Evolutionary conservation across 2,113 vertebrate genomes (phyloP).

Genomic region (Eretmochelys imbricata): DNA sequence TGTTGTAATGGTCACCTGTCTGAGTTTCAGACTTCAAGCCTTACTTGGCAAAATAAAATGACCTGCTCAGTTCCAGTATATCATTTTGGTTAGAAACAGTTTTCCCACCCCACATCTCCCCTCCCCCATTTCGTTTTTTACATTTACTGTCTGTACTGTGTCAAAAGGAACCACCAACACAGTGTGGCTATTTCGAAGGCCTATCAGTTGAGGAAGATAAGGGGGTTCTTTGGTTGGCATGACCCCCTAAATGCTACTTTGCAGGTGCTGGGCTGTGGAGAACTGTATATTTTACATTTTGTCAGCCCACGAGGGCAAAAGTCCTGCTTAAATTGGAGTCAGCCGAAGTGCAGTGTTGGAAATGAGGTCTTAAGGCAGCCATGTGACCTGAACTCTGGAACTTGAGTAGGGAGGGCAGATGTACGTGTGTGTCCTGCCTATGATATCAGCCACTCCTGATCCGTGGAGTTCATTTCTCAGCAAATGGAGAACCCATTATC

Average conservation of each 20-base stretch:
- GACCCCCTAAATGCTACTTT: rapidly evolving
- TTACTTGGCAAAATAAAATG: rapidly evolving
- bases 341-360: neutral
- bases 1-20: neutral
- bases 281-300: neutral
- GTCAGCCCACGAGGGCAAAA: neutral
- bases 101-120: neutral
- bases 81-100: neutral
- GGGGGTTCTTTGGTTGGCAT: neutral
- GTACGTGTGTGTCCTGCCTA: neutral
- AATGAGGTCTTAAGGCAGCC: neutral
- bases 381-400: neutral
- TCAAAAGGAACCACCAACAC: neutral
- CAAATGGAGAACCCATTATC: neutral
- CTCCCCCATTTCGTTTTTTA: neutral
- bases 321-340: neutral
- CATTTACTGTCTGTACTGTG: rapidly evolving
- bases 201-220: neutral
- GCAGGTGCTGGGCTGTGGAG: neutral
- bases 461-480: neutral
- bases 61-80: neutral
- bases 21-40: neutral
- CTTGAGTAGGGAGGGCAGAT: neutral
- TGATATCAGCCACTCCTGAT: neutral
- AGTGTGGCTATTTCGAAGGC: neutral